Conservation (phyloP, 2,113 vertebrate species). For the Hemibagrus wyckioides region DNA sequence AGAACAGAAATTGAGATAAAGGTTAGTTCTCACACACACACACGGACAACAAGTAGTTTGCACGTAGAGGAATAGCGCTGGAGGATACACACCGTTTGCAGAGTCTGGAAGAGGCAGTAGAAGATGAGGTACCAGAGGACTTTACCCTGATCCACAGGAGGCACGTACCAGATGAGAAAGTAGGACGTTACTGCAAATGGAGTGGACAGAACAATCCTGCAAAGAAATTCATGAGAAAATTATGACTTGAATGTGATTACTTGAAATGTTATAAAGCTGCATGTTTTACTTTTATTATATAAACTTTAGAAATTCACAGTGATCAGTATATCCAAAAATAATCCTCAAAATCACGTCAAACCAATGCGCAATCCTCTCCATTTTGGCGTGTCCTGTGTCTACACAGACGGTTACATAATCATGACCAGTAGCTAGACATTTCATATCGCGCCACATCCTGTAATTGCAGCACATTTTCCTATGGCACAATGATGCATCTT, state of each 20-base stretch:
- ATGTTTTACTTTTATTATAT: not conserved
- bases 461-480: not conserved
- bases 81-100: constrained; percentile 84
- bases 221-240: not conserved
- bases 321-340: not conserved
- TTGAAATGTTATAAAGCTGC: not conserved
- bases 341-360: not conserved
- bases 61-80: not conserved
- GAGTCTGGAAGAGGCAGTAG: constrained; percentile 94
- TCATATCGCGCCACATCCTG: not conserved
- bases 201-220: constrained; percentile 89
- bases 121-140: constrained; percentile 89
- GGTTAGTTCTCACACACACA: not conserved
- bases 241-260: no score
- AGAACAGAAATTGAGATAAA: constrained; percentile 6
- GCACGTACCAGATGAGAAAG: constrained; percentile 93
- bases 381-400: not conserved
- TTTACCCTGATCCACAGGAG: constrained; percentile 79
- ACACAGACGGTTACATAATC: not conserved
- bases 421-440: not conserved
- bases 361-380: not conserved
- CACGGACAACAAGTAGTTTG: not conserved
- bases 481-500: not conserved
- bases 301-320: not conserved
- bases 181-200: constrained; percentile 87